These are phyloP conservation scores for Nasonia oneida DNA, from an alignment of 2,888 invertebrate genomes.

Conservation along the genomic window DNA sequence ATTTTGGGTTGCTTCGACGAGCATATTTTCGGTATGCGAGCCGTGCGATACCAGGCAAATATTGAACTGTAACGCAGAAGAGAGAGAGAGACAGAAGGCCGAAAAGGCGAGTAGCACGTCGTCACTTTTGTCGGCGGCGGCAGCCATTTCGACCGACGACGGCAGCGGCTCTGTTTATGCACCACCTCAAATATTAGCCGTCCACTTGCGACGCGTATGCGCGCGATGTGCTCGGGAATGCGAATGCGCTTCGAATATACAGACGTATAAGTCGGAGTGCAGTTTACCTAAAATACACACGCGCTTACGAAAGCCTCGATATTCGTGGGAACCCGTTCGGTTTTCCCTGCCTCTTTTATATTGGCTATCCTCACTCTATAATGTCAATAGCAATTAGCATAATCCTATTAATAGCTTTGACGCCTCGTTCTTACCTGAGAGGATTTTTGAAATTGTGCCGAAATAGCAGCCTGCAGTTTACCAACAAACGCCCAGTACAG, in stretches of 20 bases:
- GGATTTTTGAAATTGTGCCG: not conserved
- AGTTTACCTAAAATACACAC: slow-evolving; percentile 36
- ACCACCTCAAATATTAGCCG: slow-evolving; percentile 72
- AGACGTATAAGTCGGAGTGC: slow-evolving; percentile 7
- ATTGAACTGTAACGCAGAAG: not conserved
- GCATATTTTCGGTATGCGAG: too few relatives aligned
- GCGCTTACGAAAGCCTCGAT: slow-evolving; percentile 64
- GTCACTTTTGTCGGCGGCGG: slow-evolving; percentile 40
- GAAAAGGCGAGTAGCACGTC: not conserved
- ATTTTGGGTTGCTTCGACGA: not conserved
- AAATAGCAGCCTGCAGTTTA: not conserved
- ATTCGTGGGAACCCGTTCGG: slow-evolving; percentile 51
- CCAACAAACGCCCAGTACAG: not conserved
- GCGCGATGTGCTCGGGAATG: slow-evolving; percentile 67
- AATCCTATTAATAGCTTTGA: not conserved
- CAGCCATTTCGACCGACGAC: slow-evolving; percentile 25
- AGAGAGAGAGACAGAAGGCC: not conserved
- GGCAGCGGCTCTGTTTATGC: slow-evolving; percentile 47
- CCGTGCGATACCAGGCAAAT: not conserved
- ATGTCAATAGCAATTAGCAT: slow-evolving; percentile 38
- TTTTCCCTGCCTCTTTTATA: not conserved
- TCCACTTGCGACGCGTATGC: slow-evolving; percentile 67
- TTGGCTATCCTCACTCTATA: not conserved
- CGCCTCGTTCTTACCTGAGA: too few relatives aligned
- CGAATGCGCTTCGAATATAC: slow-evolving; percentile 72